Evolutionary conservation across 1,140 invertebrate genomes (phyloP), one percentile per base, ranked within the genome.

Genomic region (Chionoecetes opilio): DNA sequence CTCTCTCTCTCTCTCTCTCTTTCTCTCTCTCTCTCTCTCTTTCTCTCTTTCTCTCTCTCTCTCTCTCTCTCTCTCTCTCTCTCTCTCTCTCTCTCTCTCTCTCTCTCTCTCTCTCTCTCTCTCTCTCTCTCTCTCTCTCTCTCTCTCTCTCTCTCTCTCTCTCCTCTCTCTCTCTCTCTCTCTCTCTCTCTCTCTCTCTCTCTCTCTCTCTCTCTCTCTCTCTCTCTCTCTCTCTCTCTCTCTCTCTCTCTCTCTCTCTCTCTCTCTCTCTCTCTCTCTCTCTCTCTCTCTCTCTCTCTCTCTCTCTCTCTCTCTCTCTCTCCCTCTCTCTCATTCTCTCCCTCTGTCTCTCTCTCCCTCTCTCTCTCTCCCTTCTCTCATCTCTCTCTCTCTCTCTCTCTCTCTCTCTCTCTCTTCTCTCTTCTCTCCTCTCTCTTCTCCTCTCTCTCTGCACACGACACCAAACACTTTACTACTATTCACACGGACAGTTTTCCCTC

Each of bases 101-200:
- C 82, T 34, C 82, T 84, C 82, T 84, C 82, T 34, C 32, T 34
- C 82, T 84, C 82, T 34, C 82, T 89, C 87, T 89, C 87, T 38
- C 87, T 89, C 87, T 89, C 87, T 89, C 87, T 89, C 87, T 89
- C 87, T 41, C 88, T 90, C 35, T 46, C 88, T 90, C 35, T 90
- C 88, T 90, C 88, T 90, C 88, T 90, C 88, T 90, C 88, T 90
- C 88, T 90, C 88, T 90, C 88, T 37, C 88, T 37, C 88, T 6
- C 32, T 32, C 5, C 3, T 41, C 34, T 41, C 88, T 37, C 88
- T 38, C 88, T 90, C 88, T 29, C 38, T 38, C 87, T 38, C 41
- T 11, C 38, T 91, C 34, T 91, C 89, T 11, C n/a, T 53, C 89
- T 91, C 89, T 29, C 89, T 41, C 89, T 38, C 38, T 31, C 38